phyloP scores from a whole-genome alignment of 35 echinoderm and acorn worm species.

The Apostichopus parvimensis region DNA sequence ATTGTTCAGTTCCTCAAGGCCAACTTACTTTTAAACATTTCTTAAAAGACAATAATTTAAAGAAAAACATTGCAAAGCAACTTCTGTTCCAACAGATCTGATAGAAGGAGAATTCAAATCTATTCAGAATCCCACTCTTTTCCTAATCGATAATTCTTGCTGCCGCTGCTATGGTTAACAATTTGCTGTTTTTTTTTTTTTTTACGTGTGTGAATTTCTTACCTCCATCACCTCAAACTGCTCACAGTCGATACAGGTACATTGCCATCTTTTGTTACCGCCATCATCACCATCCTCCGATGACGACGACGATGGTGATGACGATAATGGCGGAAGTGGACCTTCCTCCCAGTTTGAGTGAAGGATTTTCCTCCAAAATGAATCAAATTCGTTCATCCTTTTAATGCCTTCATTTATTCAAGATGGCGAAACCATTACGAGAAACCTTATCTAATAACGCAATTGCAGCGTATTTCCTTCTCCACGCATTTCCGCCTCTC shows the following conservation, averaged over 20 bases:
- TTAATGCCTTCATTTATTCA: not conserved
- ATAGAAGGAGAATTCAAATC: no score
- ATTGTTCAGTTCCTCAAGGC: no score
- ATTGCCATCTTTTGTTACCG: not conserved
- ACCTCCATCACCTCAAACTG: not conserved
- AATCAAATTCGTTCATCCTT: not conserved
- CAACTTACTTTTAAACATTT: no score
- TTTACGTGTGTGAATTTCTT: no score
- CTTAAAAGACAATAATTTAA: no score
- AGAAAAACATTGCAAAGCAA: no score
- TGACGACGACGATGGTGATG: not conserved
- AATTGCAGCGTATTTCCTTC: not conserved
- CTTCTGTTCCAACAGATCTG: no score
- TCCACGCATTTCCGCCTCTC: not conserved
- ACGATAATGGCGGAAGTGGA: not conserved
- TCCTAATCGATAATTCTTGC: no score
- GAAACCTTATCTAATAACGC: no score
- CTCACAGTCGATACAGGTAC: not conserved
- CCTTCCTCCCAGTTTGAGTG: not conserved
- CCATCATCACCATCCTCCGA: not conserved
- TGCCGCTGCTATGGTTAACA: no score
- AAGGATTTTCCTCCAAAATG: not conserved
- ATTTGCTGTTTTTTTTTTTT: no score
- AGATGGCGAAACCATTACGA: not conserved
- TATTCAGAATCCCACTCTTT: no score